Conservation (phyloP, 2,797 vertebrate genomes). For the Microhierax caerulescens region DNA sequence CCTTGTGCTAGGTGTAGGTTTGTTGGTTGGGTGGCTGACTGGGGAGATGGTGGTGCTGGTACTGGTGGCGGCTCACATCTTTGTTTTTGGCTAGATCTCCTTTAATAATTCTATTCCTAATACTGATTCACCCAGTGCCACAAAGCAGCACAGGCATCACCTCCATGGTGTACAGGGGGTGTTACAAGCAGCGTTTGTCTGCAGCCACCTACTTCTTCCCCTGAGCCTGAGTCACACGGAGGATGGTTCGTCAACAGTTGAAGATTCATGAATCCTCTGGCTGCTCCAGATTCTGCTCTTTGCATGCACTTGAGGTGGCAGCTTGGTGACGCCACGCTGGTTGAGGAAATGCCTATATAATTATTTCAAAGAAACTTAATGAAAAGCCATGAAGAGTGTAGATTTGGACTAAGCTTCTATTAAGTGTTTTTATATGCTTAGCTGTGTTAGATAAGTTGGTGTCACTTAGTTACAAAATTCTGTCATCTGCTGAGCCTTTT, state of each 20-base stretch:
- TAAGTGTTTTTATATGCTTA: neutral
- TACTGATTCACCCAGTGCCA: rapidly evolving
- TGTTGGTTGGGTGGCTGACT: rapidly evolving
- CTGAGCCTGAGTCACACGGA: rapidly evolving
- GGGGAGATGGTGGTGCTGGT: neutral
- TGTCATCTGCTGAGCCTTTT: neutral
- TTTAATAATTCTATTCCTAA: neutral
- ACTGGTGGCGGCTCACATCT: neutral
- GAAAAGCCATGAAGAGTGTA: neutral
- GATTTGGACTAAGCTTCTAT: neutral
- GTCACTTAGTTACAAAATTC: neutral
- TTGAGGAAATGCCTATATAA: neutral
- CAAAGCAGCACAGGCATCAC: neutral
- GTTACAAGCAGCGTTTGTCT: neutral
- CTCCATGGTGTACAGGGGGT: rapidly evolving
- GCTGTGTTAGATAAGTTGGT: neutral
- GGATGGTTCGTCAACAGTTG: neutral
- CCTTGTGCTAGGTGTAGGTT: rapidly evolving
- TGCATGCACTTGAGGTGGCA: neutral
- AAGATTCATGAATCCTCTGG: neutral
- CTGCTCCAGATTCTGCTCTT: neutral
- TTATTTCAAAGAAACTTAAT: slow-evolving; percentile 22
- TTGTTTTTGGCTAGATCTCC: neutral
- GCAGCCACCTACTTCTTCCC: neutral
- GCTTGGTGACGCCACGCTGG: neutral